These are phyloP conservation scores for Phaenicophaeus curvirostris DNA, from an alignment of 2,797 vertebrate species.

Conservation along the genomic window DNA sequence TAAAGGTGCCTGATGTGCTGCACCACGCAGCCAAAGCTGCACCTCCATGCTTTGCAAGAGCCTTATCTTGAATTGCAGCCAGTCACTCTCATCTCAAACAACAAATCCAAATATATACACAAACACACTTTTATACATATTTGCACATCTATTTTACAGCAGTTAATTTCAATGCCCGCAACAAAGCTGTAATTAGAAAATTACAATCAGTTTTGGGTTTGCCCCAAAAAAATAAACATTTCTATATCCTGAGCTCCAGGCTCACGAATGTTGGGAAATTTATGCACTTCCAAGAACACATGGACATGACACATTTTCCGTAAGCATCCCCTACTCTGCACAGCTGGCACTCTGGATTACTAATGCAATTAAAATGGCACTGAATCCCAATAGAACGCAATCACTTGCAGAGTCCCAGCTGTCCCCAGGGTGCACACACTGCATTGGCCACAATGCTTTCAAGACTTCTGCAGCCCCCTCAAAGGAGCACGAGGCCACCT, in stretches of 20 bases:
- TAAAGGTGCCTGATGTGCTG: not conserved
- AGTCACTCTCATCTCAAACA: not conserved
- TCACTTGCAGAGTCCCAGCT: not conserved
- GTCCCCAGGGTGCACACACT: not conserved
- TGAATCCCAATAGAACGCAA: not conserved
- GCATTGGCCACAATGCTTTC: accelerated
- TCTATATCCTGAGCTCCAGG: not conserved
- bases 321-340: not conserved
- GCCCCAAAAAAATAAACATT: not conserved
- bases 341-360: not conserved
- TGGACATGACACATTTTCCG: not conserved
- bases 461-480: not conserved
- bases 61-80: not conserved
- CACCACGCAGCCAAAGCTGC: not conserved
- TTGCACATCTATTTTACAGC: not conserved
- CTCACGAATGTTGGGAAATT: not conserved
- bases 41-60: not conserved
- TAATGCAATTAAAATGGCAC: not conserved
- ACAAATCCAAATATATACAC: not conserved
- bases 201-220: not conserved
- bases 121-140: no score
- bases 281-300: not conserved
- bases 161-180: not conserved
- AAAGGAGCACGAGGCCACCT: accelerated
- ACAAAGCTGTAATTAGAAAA: not conserved